Evolutionary conservation across 2,797 vertebrate species (phyloP).

Genomic region (Sebastes itinus): DNA sequence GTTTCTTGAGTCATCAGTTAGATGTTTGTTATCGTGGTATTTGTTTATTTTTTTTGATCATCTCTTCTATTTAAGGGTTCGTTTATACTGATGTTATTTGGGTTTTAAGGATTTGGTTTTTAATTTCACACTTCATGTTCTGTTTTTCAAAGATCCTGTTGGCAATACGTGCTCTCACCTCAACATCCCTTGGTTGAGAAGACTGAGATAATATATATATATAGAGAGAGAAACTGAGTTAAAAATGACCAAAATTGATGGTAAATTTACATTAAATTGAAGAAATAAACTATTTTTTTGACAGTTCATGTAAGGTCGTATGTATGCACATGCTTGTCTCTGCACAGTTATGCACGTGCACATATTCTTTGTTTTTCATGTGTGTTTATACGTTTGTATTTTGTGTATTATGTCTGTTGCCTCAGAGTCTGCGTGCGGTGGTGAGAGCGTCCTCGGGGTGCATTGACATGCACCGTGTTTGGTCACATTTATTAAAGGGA

Average conservation of each 20-base stretch:
- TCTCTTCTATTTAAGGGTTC: not conserved
- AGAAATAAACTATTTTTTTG: not conserved
- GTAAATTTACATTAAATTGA: not conserved
- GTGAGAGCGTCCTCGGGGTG: constrained; percentile 47
- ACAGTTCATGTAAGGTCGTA: no score
- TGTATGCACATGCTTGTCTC: not conserved
- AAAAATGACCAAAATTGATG: not conserved
- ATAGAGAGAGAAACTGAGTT: not conserved
- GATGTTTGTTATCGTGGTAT: not conserved
- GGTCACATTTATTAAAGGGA: constrained; percentile 78
- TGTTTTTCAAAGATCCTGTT: not conserved
- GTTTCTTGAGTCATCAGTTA: not conserved
- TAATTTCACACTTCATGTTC: not conserved
- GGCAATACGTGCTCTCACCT: not conserved
- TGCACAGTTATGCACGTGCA: not conserved
- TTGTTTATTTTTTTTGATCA: not conserved
- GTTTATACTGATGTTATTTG: not conserved
- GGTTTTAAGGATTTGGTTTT: not conserved
- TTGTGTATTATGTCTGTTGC: not conserved
- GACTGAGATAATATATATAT: no score
- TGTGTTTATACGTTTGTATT: not conserved
- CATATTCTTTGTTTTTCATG: not conserved
- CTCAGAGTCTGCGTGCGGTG: constrained; percentile 29
- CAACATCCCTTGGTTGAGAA: not conserved
- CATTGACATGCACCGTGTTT: constrained; percentile 68